Evolutionary conservation across 2,113 vertebrate species (phyloP), one percentile per base, ranked within the genome.

Genomic region (Pungitius pungitius): DNA sequence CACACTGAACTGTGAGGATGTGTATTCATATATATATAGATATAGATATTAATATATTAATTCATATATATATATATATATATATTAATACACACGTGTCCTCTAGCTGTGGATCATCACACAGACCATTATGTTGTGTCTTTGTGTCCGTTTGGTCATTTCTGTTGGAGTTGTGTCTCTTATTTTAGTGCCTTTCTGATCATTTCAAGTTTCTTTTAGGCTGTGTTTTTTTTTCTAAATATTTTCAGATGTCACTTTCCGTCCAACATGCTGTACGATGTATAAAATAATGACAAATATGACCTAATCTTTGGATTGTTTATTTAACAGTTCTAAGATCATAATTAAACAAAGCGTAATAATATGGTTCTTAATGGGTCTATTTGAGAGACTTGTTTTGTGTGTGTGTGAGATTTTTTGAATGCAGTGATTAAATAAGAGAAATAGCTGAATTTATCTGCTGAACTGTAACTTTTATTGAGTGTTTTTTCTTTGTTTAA

Each of bases 241-340:
- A 20, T 20, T n/a, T 49, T 3, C n/a, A 18, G 20, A 33, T 33
- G 20, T 39, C 18, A 15, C 59, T 49, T n/a, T 75, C 57, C 57
- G 71, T 76, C 75, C 40, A 12, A 1, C 37, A 22, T 58, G 69
- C 73, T 77, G 60, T 73, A 51, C 2, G 20, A 35, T 75, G 75
- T 66, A 33, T 35, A 27, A 39, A 76, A 69, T 42, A 60, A 40
- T 1, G 22, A 57, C 2, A 20, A n/a, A 15, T 43, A 33, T 10
- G 15, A 42, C 4, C 60, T n/a, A 24, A 61, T 49, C 35, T 55
- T 30, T 11, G 2, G 12, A 40, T 9, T 85, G 82, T 85, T 82
- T 85, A 79, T 79, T 82, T 78, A 56, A 18, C 30, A 56, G 26
- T 15, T 58, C 8, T 37, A 4, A 75, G 30, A 22, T 42, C 4